phyloP scores from a whole-genome alignment of 2,797 vertebrate species.

The Squalus acanthias region DNA sequence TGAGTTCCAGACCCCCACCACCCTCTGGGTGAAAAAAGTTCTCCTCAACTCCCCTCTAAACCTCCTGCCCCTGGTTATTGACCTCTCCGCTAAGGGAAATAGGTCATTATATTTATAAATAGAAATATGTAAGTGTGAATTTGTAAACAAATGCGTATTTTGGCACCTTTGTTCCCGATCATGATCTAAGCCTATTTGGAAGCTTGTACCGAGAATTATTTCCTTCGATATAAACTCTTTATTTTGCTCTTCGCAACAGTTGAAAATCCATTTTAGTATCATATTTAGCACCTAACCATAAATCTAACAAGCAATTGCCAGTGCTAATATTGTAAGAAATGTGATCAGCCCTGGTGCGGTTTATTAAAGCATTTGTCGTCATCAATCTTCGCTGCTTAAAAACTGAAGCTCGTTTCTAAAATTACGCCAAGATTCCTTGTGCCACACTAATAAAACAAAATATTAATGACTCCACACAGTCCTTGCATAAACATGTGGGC shows the following conservation, averaged over 20 bases:
- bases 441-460: not conserved
- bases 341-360: not conserved
- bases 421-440: not conserved
- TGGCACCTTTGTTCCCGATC: not conserved
- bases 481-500: not conserved
- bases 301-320: slow-evolving; percentile 7
- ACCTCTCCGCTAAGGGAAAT: no score
- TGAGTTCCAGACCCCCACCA: no score
- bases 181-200: not conserved
- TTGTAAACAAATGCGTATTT: not conserved
- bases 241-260: not conserved
- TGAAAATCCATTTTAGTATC: slow-evolving; percentile 2
- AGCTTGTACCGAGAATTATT: not conserved
- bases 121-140: no score
- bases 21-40: no score
- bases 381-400: slow-evolving; percentile 14
- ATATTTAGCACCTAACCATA: not conserved
- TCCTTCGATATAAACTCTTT: not conserved
- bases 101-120: no score
- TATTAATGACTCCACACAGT: not conserved
- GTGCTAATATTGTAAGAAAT: slow-evolving; percentile 28
- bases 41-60: no score
- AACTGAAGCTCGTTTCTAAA: not conserved
- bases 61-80: no score
- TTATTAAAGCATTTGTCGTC: slow-evolving; percentile 6